Evolutionary conservation across 2,113 vertebrate species (phyloP).

Genomic region (Crotalus horridus): DNA sequence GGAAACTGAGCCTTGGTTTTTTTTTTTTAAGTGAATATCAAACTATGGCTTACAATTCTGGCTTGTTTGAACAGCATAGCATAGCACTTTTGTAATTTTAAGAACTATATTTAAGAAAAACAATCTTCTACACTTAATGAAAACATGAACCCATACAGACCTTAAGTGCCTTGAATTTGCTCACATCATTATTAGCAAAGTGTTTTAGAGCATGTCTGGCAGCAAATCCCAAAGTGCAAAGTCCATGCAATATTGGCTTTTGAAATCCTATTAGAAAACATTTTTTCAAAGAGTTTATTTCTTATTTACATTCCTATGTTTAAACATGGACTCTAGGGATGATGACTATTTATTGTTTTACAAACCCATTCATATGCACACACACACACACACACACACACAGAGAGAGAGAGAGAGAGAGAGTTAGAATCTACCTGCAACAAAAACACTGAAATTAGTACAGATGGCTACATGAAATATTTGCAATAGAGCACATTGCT

Average conservation of each 20-base stretch:
- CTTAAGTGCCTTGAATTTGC: constrained; percentile 94
- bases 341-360: not conserved
- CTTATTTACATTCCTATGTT: not conserved
- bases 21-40: not conserved
- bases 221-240: constrained; percentile 92
- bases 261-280: constrained; percentile 78
- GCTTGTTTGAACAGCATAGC: not conserved
- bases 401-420: too few relatives aligned
- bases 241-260: constrained; percentile 90
- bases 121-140: constrained; percentile 4
- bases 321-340: not conserved
- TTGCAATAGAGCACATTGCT: not conserved
- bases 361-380: not conserved
- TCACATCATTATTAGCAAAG: constrained; percentile 87
- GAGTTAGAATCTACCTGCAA: not conserved
- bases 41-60: not conserved
- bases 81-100: not conserved
- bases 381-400: not conserved
- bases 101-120: not conserved
- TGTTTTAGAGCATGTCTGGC: constrained; percentile 86
- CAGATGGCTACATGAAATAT: not conserved
- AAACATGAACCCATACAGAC: constrained; percentile 58
- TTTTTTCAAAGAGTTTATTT: not conserved
- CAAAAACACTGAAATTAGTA: not conserved
- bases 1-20: not conserved